Conservation (phyloP, 1,140 invertebrate genomes). For the Drosophila suzukii region DNA sequence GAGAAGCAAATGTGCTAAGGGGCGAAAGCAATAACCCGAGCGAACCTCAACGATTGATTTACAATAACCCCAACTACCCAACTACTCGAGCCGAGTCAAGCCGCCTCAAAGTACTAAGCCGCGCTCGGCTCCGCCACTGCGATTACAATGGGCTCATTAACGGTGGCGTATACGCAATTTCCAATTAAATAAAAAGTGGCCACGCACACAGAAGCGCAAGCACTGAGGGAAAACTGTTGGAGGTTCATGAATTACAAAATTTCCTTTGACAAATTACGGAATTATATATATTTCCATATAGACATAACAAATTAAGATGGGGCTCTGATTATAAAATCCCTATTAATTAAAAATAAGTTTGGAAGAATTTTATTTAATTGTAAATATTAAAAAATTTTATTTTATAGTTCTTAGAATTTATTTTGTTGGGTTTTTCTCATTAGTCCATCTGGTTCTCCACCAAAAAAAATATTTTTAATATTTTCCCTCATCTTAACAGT, state of each 20-base stretch:
- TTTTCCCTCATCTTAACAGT: too few species aligned
- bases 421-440: too few species aligned
- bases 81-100: constrained; percentile 41
- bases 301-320: too few species aligned
- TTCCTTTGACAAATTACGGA: background rate
- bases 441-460: too few species aligned
- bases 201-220: constrained; percentile 6
- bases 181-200: constrained; percentile 76
- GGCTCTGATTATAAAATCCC: too few species aligned
- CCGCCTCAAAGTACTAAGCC: constrained; percentile 22
- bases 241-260: background rate
- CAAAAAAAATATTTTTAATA: too few species aligned
- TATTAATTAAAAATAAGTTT: too few species aligned
- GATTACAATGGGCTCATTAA: constrained; percentile 76
- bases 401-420: too few species aligned
- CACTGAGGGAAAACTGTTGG: constrained; percentile 1
- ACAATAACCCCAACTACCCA: constrained; percentile 64
- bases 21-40: constrained; percentile 45
- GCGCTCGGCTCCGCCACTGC: constrained; percentile 23
- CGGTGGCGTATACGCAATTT: constrained; percentile 74
- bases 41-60: constrained; percentile 69
- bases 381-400: too few species aligned
- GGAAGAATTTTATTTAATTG: too few species aligned
- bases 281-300: too few species aligned
- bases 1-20: constrained; percentile 38